Conservation (phyloP, 2,797 vertebrate genomes). For the Argya squamiceps region DNA sequence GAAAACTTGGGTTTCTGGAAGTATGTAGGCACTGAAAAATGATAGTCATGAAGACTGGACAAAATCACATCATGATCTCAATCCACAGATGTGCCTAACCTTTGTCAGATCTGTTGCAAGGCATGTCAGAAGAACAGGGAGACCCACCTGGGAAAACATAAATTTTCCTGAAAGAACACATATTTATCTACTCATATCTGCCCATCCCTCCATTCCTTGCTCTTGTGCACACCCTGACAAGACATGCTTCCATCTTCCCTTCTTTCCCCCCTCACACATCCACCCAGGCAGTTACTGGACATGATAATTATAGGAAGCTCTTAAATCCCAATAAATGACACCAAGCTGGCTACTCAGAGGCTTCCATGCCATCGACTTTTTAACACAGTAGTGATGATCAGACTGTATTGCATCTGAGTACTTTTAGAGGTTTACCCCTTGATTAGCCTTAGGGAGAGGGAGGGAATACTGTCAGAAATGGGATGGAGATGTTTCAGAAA, state of each 20-base stretch:
- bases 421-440: not conserved
- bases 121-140: not conserved
- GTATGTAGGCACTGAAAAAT: not conserved
- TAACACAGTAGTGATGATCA: conserved; percentile 2
- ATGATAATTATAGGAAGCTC: conserved; percentile 39
- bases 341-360: conserved; percentile 19
- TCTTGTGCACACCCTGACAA: not conserved
- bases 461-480: not conserved
- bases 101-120: not conserved
- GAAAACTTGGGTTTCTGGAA: not conserved
- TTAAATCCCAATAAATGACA: conserved; percentile 46
- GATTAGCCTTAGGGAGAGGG: not conserved
- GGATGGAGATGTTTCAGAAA: not conserved
- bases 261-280: not conserved
- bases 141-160: not conserved
- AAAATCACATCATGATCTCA: not conserved
- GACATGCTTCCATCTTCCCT: not conserved
- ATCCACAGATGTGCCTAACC: not conserved
- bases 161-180: not conserved
- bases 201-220: not conserved
- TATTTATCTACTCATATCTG: not conserved
- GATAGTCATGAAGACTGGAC: not conserved
- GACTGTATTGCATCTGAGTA: not conserved
- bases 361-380: not conserved
- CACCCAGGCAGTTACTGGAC: conserved; percentile 11